These are phyloP conservation scores for Sipha flava DNA, from an alignment of 1,140 invertebrate genomes.

Conservation along the genomic window DNA sequence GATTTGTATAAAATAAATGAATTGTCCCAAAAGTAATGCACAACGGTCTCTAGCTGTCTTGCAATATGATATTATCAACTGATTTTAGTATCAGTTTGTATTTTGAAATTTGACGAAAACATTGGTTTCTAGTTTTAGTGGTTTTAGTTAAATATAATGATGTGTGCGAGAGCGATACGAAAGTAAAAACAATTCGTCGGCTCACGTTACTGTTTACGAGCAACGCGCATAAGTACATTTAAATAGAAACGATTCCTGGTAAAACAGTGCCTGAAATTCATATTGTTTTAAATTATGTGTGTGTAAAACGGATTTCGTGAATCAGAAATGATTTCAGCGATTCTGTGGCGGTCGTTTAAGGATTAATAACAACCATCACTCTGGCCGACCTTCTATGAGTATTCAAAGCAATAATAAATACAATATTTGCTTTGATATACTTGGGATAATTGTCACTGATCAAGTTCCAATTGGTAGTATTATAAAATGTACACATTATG, in stretches of 20 bases:
- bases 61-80: no score
- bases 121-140: not conserved
- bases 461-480: no score
- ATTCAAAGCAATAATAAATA: not conserved
- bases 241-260: not conserved
- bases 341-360: not conserved
- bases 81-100: not conserved
- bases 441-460: no score
- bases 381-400: not conserved
- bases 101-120: not conserved
- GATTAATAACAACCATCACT: not conserved
- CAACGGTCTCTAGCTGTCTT: no score
- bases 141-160: not conserved
- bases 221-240: not conserved
- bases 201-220: not conserved
- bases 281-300: not conserved
- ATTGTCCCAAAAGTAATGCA: no score
- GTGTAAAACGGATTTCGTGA: not conserved
- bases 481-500: no score
- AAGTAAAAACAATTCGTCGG: not conserved
- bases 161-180: not conserved
- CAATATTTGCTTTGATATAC: no score
- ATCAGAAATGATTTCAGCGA: not conserved
- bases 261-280: not conserved
- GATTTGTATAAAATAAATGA: no score